Evolutionary conservation across 2,113 vertebrate species (phyloP).

Genomic region (Trogon surrucura): DNA sequence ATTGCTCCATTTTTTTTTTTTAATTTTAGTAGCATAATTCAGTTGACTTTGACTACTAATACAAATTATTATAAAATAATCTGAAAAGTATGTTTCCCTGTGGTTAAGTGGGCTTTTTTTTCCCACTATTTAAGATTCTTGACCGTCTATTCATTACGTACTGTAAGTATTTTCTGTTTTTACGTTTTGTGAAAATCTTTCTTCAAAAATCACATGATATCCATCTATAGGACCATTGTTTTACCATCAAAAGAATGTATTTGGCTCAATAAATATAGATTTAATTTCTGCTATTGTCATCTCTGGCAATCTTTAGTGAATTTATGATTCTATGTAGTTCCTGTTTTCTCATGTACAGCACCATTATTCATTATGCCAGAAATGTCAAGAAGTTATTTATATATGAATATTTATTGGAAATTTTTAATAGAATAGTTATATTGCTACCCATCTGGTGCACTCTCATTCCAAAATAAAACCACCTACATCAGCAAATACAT

Average conservation of each 20-base stretch:
- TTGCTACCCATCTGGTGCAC: not conserved
- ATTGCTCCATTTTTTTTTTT: not conserved
- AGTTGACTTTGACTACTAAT: not conserved
- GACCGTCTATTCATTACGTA: not conserved
- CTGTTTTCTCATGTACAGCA: not conserved
- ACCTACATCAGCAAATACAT: not conserved
- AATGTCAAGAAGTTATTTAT: not conserved
- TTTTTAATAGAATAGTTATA: not conserved
- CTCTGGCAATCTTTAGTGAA: not conserved
- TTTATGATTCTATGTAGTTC: not conserved
- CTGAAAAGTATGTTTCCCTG: not conserved
- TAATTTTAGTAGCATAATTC: not conserved
- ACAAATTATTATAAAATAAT: not conserved
- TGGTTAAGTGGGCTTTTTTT: not conserved
- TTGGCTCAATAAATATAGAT: not conserved
- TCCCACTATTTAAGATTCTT: not conserved
- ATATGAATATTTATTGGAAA: not conserved
- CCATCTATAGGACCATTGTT: not conserved
- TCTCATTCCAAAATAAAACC: not conserved
- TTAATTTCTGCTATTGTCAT: not conserved
- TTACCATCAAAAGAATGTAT: not conserved
- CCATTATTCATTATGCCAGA: not conserved
- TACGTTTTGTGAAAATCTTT: not conserved
- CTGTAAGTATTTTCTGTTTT: not conserved
- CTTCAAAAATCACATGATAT: not conserved